A percentile compares a stretch with the other conserved stretches of the same genome.
Conservation (phyloP, 1,140 invertebrate species). For the Drosophila ohnishii region DNA sequence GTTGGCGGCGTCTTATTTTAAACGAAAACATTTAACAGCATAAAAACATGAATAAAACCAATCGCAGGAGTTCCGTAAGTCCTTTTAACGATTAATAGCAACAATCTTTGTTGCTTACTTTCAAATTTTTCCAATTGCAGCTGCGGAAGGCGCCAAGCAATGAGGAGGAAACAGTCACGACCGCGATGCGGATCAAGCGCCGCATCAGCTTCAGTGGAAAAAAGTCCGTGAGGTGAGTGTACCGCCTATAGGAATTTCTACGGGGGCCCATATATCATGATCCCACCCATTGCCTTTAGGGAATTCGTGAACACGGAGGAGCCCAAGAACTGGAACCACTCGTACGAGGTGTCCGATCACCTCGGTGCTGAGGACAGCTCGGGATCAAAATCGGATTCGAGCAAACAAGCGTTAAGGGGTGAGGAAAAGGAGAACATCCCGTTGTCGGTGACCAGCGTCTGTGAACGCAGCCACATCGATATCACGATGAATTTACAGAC, state of each 20-base stretch:
- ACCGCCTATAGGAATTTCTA: not conserved
- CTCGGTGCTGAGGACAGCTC: conserved; percentile 54
- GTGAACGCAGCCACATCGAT: conserved; percentile 25
- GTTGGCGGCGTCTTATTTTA: conserved; percentile 30
- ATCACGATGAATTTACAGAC: conserved; percentile 49
- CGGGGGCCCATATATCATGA: not conserved
- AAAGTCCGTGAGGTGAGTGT: conserved; percentile 58
- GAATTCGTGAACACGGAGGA: conserved; percentile 58
- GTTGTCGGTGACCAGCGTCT: conserved; percentile 1
- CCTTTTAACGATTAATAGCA: not conserved
- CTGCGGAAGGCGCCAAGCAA: conserved; percentile 16
- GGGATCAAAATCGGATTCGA: conserved; percentile 8
- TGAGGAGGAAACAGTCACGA: conserved; percentile 26
- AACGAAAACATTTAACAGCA: conserved; percentile 9
- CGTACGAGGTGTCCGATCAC: conserved; percentile 64
- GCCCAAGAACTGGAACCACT: conserved; percentile 54
- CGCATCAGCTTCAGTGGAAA: conserved; percentile 71
- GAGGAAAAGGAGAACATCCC: conserved; percentile 52
- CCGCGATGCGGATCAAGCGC: conserved; percentile 34
- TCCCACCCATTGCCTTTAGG: conserved; percentile 4
- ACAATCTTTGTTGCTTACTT: no score
- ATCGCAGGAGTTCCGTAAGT: conserved; percentile 54
- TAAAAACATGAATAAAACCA: conserved; percentile 49
- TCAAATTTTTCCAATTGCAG: conserved; percentile 7
- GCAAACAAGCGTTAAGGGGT: not conserved